Conservation (phyloP, 2,888 invertebrate species). For the Melanchra persicariae region DNA sequence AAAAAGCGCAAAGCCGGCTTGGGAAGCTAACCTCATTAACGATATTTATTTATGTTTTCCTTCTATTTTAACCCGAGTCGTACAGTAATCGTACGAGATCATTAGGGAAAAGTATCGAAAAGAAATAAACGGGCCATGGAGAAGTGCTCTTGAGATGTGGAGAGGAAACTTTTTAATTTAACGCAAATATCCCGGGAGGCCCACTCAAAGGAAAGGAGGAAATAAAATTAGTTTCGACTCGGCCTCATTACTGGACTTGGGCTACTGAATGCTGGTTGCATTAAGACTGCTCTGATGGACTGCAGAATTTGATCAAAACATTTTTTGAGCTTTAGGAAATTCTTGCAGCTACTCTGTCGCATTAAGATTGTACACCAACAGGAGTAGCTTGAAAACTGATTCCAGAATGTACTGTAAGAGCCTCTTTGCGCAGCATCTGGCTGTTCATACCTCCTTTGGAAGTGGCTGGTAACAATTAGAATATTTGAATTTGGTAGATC, state of each 20-base stretch:
- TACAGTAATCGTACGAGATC: constrained; percentile 79
- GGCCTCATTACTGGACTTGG: constrained; percentile 80
- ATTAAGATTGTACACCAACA: neutral
- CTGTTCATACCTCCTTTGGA: no score
- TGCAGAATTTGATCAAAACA: constrained; percentile 11
- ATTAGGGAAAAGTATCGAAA: constrained; percentile 81
- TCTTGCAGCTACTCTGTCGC: neutral
- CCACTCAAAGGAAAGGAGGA: constrained; percentile 80
- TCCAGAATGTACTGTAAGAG: no score
- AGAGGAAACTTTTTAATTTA: constrained; percentile 86
- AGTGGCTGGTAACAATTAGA: no score
- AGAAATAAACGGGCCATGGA: constrained; percentile 74
- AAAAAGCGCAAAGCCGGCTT: constrained; percentile 17
- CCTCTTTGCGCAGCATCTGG: no score
- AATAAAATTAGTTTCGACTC: constrained; percentile 83
- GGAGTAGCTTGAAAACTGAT: no score
- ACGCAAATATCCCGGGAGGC: constrained; percentile 82
- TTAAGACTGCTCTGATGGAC: constrained; percentile 28
- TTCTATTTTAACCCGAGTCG: constrained; percentile 62
- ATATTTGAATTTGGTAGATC: no score
- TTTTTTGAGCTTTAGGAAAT: constrained; percentile 4
- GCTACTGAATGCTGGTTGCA: constrained; percentile 33
- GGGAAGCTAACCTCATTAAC: constrained; percentile 47
- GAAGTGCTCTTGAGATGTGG: constrained; percentile 75
- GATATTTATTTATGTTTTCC: constrained; percentile 57